These are phyloP conservation scores for Apantesis nais DNA, from an alignment of 2,888 invertebrate species.

Conservation along the genomic window DNA sequence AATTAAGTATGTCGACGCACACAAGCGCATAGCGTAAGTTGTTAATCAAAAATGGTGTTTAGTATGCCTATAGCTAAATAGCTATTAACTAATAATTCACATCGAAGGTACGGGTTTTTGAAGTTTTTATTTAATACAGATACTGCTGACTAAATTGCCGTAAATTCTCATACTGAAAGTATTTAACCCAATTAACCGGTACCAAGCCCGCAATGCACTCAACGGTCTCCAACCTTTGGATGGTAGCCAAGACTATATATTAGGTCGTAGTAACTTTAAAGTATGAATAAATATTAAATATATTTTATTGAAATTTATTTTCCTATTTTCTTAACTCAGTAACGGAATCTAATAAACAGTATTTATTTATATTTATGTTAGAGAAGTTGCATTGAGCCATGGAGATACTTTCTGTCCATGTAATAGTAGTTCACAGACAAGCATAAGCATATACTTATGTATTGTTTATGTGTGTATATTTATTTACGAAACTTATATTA, in stretches of 20 bases:
- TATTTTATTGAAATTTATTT: neutral
- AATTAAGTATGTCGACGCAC: too few species aligned
- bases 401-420: neutral
- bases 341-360: neutral
- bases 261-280: constrained; percentile 36
- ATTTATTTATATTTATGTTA: neutral
- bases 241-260: constrained; percentile 37
- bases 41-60: too few species aligned
- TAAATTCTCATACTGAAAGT: constrained; percentile 42
- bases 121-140: neutral
- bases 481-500: too few species aligned
- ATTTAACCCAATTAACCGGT: constrained; percentile 48
- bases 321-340: neutral
- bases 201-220: constrained; percentile 44
- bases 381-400: neutral
- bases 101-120: neutral
- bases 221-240: constrained; percentile 41
- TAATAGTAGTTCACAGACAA: too few species aligned
- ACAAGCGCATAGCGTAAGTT: too few species aligned
- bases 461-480: too few species aligned
- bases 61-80: too few species aligned
- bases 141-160: neutral
- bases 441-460: too few species aligned
- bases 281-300: constrained; percentile 38
- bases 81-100: too few species aligned